Percentiles rank a stretch among this genome's conserved stretches.
These are phyloP conservation scores for Trichonephila clavata DNA, from an alignment of 1,140 invertebrate genomes.

Conservation along the genomic window DNA sequence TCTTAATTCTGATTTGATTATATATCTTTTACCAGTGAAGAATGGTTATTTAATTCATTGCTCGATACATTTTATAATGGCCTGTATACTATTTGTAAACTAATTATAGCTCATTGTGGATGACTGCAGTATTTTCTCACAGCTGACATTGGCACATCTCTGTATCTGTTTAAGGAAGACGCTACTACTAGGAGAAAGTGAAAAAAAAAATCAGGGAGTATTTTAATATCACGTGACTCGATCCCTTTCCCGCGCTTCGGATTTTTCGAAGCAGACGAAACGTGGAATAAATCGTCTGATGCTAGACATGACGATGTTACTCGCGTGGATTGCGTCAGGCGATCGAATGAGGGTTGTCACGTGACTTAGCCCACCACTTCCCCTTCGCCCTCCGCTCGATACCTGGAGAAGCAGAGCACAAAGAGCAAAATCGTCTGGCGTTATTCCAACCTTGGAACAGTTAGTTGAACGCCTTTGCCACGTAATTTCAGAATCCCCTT, in stretches of 20 bases:
- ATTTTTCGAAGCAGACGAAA: neutral
- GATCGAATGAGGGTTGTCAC: neutral
- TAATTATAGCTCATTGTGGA: too few relatives aligned
- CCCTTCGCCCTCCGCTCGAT: neutral
- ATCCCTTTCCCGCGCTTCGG: neutral
- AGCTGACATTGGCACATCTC: too few relatives aligned
- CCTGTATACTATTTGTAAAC: too few relatives aligned
- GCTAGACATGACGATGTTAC: neutral
- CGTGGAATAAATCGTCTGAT: neutral
- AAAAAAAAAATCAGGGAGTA: too few relatives aligned
- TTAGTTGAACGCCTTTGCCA: slow-evolving; percentile 1
- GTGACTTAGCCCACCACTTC: neutral
- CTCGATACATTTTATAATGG: too few relatives aligned
- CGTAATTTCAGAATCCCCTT: neutral
- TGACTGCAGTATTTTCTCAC: too few relatives aligned
- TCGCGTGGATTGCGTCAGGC: neutral
- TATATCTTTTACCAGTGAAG: too few relatives aligned
- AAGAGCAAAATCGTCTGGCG: neutral
- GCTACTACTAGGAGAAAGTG: too few relatives aligned
- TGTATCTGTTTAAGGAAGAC: too few relatives aligned
- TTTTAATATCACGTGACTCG: neutral
- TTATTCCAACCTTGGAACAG: slow-evolving; percentile 5
- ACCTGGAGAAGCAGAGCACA: neutral
- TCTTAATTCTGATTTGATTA: too few relatives aligned
- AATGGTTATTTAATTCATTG: too few relatives aligned